phyloP scores from a whole-genome alignment of 2,797 vertebrate species.

The Tachyglossus aculeatus region DNA sequence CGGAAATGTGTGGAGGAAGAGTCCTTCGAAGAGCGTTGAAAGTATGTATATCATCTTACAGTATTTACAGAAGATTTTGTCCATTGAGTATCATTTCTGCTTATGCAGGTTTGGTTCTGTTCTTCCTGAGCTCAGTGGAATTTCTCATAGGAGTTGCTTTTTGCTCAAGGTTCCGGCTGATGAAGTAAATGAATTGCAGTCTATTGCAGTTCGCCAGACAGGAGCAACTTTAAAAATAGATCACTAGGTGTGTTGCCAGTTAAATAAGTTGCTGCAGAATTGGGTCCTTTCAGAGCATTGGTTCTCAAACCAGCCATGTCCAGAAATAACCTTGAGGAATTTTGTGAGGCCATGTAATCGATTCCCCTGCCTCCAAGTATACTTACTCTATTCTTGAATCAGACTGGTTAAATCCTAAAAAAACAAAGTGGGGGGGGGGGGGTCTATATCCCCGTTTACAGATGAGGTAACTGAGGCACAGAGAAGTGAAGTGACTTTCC shows the following conservation, averaged over 20 bases:
- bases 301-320: not conserved
- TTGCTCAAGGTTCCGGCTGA: slow-evolving; percentile 36
- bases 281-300: slow-evolving; percentile 39
- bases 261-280: slow-evolving; percentile 38
- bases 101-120: slow-evolving; percentile 37
- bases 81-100: slow-evolving; percentile 31
- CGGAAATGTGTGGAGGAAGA: slow-evolving; percentile 13
- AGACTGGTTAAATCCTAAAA: not conserved
- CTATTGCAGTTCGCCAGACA: not conserved
- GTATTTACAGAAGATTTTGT: slow-evolving; percentile 16
- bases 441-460: too few relatives aligned
- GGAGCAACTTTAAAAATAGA: slow-evolving; percentile 50
- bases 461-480: too few relatives aligned
- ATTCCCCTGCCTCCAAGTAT: not conserved
- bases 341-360: too few relatives aligned
- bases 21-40: slow-evolving; percentile 16
- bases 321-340: too few relatives aligned
- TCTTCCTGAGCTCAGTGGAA: slow-evolving; percentile 1
- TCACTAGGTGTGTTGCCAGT: slow-evolving; percentile 46
- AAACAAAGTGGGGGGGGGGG: too few relatives aligned
- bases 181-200: slow-evolving; percentile 26
- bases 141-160: slow-evolving; percentile 42
- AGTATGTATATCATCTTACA: not conserved
- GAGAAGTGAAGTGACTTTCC: too few relatives aligned
- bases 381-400: not conserved